These are phyloP conservation scores for Parapsyche elsis DNA, from an alignment of 1,140 invertebrate genomes.

Conservation along the genomic window DNA sequence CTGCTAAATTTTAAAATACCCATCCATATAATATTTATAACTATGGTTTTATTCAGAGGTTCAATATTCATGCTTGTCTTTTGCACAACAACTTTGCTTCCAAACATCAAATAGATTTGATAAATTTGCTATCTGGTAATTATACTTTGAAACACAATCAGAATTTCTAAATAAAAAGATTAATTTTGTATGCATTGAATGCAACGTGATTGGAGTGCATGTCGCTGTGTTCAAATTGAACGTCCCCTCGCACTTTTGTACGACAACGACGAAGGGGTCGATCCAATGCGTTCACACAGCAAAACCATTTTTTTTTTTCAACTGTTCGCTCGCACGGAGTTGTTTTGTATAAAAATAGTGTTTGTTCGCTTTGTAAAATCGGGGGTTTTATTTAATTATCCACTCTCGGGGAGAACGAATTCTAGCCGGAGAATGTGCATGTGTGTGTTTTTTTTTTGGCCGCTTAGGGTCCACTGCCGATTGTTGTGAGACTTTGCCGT, in stretches of 20 bases:
- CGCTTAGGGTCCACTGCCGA: background rate
- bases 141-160: too few species aligned
- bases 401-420: conserved; percentile 16
- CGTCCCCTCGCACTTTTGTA: background rate
- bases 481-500: background rate
- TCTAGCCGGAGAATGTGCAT: background rate
- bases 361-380: background rate
- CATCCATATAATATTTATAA: too few species aligned
- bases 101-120: too few species aligned
- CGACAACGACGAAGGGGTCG: background rate
- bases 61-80: too few species aligned
- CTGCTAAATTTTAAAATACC: too few species aligned
- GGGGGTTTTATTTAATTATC: conserved; percentile 25
- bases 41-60: too few species aligned
- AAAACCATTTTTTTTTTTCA: background rate
- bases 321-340: background rate
- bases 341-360: conserved; percentile 27
- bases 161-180: too few species aligned
- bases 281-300: background rate
- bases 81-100: too few species aligned
- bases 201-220: background rate
- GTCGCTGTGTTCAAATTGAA: background rate
- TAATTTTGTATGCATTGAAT: background rate
- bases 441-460: background rate
- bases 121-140: too few species aligned